Base-by-base conservation (phyloP, 2,113 vertebrate species). In the Alouatta palliata region DNA sequence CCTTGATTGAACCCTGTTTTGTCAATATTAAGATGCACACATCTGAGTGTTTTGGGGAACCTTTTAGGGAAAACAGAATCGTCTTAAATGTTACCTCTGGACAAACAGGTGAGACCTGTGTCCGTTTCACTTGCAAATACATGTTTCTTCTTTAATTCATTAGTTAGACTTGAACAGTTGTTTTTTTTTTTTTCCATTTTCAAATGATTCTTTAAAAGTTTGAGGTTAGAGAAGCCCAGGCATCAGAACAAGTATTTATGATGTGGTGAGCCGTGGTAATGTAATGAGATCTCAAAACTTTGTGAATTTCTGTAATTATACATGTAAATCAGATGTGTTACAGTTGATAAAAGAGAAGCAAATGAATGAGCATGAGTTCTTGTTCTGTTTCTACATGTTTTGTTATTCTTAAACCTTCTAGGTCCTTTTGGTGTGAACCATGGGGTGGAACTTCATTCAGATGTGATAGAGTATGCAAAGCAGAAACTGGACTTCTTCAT, bases 371-470 rank as follows among this genome's bases (percentile, higher is more conserved):
- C 20, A 21, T 40, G 40, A 56, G 19, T 61, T 52, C 43, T 85
- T 32, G 35, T 21, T 58, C 25, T 47, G 6, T 40, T 94, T 85
- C n/a, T 80, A 37, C 93, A 54, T 54, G 12, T n/a, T 90, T 95
- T 87, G 37, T 87, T 80, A 30, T 96, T 95, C 54, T 91, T 45
- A 68, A 97, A 81, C 6, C 40, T 97, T 98, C 21, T 97, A 99
- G 99, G 99, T 97, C 99, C 99, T 10, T 99, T 99, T 95, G 99
- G 99, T 25, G 99, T 99, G 71, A 99, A 99, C 97, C 99, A 99
- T 0, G 99, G 99, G 0, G 99, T 99, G 68, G 99, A 99, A 96
- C 98, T 99, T 8, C 99, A 99, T 35, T 98, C 99, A 0, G 99
- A 99, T 9, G 99, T 99, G 43, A 99, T 99, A 0, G 99, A 99